Percentiles rank a stretch among this genome's conserved stretches.
Conservation (phyloP, 2,797 vertebrate species). For the Spinus pinus region DNA sequence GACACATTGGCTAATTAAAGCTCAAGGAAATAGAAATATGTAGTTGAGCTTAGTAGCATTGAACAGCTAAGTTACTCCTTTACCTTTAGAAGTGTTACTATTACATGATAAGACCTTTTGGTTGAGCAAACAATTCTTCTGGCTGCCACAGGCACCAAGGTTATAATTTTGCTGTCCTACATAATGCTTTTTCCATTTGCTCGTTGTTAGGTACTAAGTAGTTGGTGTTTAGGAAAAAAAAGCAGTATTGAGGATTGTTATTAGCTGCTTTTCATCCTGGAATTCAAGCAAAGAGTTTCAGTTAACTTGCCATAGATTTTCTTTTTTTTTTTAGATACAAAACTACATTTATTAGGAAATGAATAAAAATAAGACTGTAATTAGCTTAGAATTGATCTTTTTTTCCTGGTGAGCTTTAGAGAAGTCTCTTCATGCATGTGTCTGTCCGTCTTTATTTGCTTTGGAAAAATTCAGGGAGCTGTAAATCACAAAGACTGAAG, state of each 20-base stretch:
- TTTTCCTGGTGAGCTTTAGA: background rate
- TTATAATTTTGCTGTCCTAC: background rate
- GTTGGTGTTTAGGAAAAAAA: background rate
- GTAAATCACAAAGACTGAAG: background rate
- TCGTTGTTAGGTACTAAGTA: constrained; percentile 13
- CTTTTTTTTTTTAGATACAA: background rate
- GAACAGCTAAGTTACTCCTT: background rate
- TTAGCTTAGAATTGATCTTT: background rate
- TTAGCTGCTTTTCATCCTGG: constrained; percentile 13
- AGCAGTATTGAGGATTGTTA: background rate
- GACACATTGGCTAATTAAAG: background rate
- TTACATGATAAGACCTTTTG: background rate
- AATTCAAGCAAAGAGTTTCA: background rate
- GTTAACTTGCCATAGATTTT: background rate
- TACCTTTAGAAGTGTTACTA: background rate
- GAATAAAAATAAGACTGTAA: background rate
- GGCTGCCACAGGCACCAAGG: background rate
- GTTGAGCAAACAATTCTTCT: background rate
- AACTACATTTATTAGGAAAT: background rate
- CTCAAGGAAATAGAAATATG: background rate
- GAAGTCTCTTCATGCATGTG: background rate
- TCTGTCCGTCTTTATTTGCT: background rate
- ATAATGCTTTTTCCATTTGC: constrained; percentile 48
- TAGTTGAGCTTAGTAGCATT: background rate
- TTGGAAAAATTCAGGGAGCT: background rate